Evolutionary conservation across 2,797 vertebrate species (phyloP).

Genomic region (Coilia nasus): DNA sequence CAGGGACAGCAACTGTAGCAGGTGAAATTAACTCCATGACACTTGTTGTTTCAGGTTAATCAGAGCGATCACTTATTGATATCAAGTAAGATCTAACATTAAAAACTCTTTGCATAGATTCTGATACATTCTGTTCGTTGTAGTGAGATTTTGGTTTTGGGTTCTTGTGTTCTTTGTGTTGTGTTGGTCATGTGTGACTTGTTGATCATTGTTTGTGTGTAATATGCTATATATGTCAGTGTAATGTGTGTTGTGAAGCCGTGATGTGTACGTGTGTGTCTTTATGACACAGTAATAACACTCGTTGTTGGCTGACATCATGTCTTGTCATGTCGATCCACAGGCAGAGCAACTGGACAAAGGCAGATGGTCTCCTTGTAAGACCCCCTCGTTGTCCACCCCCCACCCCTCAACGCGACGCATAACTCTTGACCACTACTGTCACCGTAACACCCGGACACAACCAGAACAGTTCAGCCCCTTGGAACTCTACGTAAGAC

Average conservation of each 20-base stretch:
- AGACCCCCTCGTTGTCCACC: constrained; percentile 47
- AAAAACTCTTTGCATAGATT: not conserved
- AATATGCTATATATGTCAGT: not conserved
- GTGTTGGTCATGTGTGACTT: not conserved
- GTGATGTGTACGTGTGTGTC: not conserved
- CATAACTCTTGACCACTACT: constrained; percentile 38
- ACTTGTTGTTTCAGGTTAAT: not conserved
- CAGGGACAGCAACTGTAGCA: not conserved
- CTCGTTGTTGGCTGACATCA: not conserved
- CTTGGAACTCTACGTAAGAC: not conserved
- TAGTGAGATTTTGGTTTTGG: not conserved
- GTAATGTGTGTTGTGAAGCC: not conserved
- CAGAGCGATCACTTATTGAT: not conserved
- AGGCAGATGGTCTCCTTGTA: constrained; percentile 36
- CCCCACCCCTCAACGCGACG: constrained; percentile 25
- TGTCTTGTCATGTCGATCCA: not conserved
- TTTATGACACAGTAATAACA: not conserved
- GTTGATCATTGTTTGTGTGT: not conserved
- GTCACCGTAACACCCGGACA: constrained; percentile 62
- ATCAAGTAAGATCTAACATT: not conserved
- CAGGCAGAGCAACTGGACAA: constrained; percentile 55
- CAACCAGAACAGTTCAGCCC: constrained; percentile 57
- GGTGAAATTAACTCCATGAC: not conserved
- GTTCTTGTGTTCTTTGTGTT: not conserved
- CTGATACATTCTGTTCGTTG: not conserved